Evolutionary conservation across 2,888 invertebrate species (phyloP), one percentile per base, ranked within the genome.

Genomic region (Acrobeloides nanus): DNA sequence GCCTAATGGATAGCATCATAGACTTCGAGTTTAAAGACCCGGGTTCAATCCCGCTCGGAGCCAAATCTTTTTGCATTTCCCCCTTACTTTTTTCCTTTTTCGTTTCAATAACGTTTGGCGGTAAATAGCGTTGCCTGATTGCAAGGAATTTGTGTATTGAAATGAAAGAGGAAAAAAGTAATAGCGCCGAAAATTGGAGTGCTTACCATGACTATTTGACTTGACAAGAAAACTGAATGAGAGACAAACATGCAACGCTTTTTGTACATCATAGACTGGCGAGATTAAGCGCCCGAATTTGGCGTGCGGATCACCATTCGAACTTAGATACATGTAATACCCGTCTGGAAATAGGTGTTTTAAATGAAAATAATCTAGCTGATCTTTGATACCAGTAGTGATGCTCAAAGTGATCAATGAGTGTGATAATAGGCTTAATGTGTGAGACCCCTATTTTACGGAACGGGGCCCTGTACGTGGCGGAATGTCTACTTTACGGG

Each of bases 261-360:
- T 41, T 12, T 24, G 32, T 6, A 54, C 34, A 21, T 54, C 48
- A 47, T 48, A 63, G 4, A 51, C 46, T 21, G 58, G 61, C 17
- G 52, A 61, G 24, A 50, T 32, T 17, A 63, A 42, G 20, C 59
- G 41, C 4, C 64, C 60, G 34, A 39, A 59, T 12, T 37, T 40
- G 27, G 34, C 54, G 17, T 18, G 18, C 17, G 57, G 45, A 26
- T 34, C 53, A 17, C 24, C 24, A 3, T 31, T 37, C 31, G 58
- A 43, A 17, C 58, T 44, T 21, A 59, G 26, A 15, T 43, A 38
- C 49, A 54, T 55, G 20, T 25, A 58, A 27, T 53, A 47, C 34
- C 55, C 52, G 23, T 29, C 21, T 33, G 33, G 6, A 31, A 17
- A 24, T n/a, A 21, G 35, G 35, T 23, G 21, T 23, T 23, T 23